phyloP scores from a whole-genome alignment of 2,888 invertebrate species.

The Actias luna region DNA sequence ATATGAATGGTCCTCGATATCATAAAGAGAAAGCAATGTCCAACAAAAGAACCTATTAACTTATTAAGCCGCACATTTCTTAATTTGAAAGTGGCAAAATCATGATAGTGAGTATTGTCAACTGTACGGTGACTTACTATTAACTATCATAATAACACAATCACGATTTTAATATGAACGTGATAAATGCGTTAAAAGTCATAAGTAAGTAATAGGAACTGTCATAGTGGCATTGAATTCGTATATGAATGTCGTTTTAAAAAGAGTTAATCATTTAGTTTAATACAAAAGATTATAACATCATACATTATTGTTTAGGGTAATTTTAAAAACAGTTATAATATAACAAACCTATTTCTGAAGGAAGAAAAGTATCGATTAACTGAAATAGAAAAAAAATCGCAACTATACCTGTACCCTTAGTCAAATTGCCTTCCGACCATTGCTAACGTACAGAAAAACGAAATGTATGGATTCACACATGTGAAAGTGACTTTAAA shows the following conservation, averaged over 20 bases:
- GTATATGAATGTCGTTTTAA: neutral
- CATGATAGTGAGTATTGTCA: conserved; percentile 7
- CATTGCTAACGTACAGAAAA: no score
- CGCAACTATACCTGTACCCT: no score
- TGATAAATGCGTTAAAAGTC: conserved; percentile 9
- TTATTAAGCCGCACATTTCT: neutral
- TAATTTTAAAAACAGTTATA: no score
- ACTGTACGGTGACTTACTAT: neutral
- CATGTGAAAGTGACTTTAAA: no score
- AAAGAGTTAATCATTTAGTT: neutral
- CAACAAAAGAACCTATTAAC: conserved; percentile 8
- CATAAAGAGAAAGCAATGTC: neutral
- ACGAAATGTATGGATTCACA: no score
- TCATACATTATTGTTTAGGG: no score
- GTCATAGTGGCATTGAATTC: neutral
- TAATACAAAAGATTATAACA: neutral
- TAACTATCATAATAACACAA: neutral
- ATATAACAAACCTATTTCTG: no score
- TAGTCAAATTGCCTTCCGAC: no score
- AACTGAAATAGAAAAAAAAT: no score
- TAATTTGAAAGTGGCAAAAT: conserved; percentile 8
- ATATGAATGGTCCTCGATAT: conserved; percentile 8
- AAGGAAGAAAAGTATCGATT: no score
- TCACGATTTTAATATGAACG: conserved; percentile 13
- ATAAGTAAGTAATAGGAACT: conserved; percentile 7